Percentiles rank a stretch among this genome's conserved stretches.
Conservation (phyloP, 2,888 invertebrate species). For the Euproctis similis region DNA sequence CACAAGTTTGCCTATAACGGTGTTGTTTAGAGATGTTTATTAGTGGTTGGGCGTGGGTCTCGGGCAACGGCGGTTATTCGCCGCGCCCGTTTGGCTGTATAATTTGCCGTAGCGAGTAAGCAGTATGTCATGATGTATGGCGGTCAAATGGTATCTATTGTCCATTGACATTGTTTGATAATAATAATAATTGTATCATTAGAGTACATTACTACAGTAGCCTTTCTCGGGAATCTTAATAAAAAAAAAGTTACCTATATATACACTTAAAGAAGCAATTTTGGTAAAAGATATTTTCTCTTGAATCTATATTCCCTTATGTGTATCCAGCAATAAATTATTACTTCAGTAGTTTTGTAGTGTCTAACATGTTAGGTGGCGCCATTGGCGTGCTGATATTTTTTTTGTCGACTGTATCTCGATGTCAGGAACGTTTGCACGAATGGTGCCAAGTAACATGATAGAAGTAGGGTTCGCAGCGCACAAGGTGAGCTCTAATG, state of each 20-base stretch:
- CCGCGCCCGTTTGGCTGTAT: slow-evolving; percentile 57
- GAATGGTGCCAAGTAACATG: slow-evolving; percentile 42
- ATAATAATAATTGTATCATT: slow-evolving; percentile 76
- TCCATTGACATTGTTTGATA: slow-evolving; percentile 75
- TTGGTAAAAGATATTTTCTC: slow-evolving; percentile 75
- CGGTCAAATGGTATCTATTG: slow-evolving; percentile 74
- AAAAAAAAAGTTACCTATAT: slow-evolving; percentile 76
- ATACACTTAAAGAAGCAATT: slow-evolving; percentile 70
- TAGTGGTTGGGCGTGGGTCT: slow-evolving; percentile 48
- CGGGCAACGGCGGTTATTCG: slow-evolving; percentile 49
- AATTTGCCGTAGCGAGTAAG: slow-evolving; percentile 71
- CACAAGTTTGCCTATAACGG: slow-evolving; percentile 66
- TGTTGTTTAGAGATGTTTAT: slow-evolving; percentile 67
- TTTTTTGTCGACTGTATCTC: slow-evolving; percentile 18
- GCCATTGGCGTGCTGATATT: slow-evolving; percentile 34
- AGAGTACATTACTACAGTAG: slow-evolving; percentile 76
- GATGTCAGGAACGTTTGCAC: slow-evolving; percentile 18
- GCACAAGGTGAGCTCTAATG: slow-evolving; percentile 75
- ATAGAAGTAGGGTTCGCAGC: slow-evolving; percentile 69
- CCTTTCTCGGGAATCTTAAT: slow-evolving; percentile 73
- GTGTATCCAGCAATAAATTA: slow-evolving; percentile 76
- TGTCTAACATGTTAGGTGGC: slow-evolving; percentile 58
- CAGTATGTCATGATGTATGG: slow-evolving; percentile 65
- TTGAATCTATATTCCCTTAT: slow-evolving; percentile 74
- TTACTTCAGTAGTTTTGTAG: slow-evolving; percentile 70